A percentile compares a stretch with the other conserved stretches of the same genome.
Evolutionary conservation across 2,888 invertebrate genomes (phyloP).

Genomic region (Leuctra nigra): DNA sequence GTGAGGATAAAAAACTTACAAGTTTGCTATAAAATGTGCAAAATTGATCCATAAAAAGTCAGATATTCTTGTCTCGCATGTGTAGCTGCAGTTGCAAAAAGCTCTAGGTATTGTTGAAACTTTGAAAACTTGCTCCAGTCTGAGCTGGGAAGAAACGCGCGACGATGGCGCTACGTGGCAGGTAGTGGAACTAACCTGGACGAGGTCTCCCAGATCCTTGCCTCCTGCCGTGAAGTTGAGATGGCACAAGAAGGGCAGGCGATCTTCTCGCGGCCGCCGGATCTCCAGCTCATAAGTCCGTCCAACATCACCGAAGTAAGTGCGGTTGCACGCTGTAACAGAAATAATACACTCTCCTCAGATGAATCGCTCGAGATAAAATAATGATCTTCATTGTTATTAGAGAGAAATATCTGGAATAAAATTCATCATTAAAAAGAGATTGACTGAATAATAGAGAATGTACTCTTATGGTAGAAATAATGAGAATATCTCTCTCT

Average conservation of each 20-base stretch:
- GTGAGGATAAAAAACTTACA: too few species aligned
- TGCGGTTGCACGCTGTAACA: constrained; percentile 69
- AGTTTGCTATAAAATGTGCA: too few species aligned
- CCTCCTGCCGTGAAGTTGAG: constrained; percentile 79
- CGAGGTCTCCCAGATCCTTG: constrained; percentile 69
- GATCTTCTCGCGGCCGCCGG: constrained; percentile 64
- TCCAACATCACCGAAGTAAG: constrained; percentile 74
- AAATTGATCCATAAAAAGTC: too few species aligned
- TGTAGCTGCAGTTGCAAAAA: too few species aligned
- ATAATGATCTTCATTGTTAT: background rate
- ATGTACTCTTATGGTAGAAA: background rate
- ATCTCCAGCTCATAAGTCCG: constrained; percentile 74
- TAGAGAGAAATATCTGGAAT: background rate
- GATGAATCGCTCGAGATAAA: background rate
- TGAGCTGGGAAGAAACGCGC: too few species aligned
- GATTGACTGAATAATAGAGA: background rate
- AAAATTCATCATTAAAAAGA: constrained; percentile 9
- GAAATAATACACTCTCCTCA: background rate
- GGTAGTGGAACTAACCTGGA: constrained; percentile 58
- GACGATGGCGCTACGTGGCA: background rate
- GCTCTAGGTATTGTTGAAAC: too few species aligned
- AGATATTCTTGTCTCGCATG: too few species aligned
- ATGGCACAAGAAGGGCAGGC: constrained; percentile 72
- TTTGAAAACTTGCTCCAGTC: too few species aligned
- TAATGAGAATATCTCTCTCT: background rate